Base-by-base conservation (phyloP, 2,797 vertebrate species). In the Gadopsis bispinosus region DNA sequence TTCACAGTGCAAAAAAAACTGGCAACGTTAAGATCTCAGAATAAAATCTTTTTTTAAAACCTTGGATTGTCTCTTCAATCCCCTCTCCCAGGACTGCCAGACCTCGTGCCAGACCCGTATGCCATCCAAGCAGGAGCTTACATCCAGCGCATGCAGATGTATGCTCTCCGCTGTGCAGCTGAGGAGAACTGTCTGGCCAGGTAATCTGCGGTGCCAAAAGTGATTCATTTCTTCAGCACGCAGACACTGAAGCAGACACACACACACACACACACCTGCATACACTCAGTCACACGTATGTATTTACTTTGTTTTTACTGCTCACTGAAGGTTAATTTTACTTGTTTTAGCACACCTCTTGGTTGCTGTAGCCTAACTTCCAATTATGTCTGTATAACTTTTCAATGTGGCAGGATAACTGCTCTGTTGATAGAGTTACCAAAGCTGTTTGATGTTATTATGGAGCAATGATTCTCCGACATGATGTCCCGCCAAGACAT, bases 101-200 rank as follows among this genome's bases (percentile, higher is more conserved):
- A 97, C 78, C 91, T 97, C 0, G 87, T 96, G 16, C 95, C 96
- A 20, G 96, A 97, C 83, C 94, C 96, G 0, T 96, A 96, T 66
- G 96, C 95, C 80, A 95, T 97, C 79, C 95, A 97, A 83, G 93
- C 95, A 41, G 94, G 96, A 68, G 93, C 95, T 19, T 97, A 97
- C 33, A 76, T 97, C 67, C 95, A 97, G 79, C 94, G 96, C 67
- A 90, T 95, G 90, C 96, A 96, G 90, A 95, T 97, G 94, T 97
- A 96, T 11, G 95, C 96, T 2, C 93, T 97, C 58, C 93, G 95
- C 55, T 97, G 96, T 84, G 96, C 96, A 1, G 96, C 96, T 0
- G 96, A 97, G 87, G 96, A 97, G 83, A 96, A 96, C 88, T 97
- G 96, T 85, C 92, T 97, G 29, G 92, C 96, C 80, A 96, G 96